Evolutionary conservation across 2,888 invertebrate species (phyloP).

Genomic region (Gryllus longicercus): DNA sequence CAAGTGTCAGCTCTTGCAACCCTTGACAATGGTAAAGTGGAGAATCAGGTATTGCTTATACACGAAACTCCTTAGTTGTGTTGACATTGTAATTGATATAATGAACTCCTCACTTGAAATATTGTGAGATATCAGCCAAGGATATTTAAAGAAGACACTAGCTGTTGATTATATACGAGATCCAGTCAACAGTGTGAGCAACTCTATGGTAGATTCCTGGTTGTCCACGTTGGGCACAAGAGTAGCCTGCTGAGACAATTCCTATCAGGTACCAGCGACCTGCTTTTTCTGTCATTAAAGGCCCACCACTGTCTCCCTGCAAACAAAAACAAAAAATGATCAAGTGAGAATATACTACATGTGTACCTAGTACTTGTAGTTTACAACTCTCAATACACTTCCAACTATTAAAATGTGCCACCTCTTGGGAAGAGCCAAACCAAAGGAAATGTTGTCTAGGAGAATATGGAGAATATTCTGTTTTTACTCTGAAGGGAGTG

Average conservation of each 20-base stretch:
- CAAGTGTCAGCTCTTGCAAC: no score
- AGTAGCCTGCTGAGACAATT: constrained; percentile 90
- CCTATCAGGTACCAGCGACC: constrained; percentile 88
- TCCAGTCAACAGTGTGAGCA: constrained; percentile 92
- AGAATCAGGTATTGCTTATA: no score
- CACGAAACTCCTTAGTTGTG: no score
- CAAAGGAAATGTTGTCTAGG: no score
- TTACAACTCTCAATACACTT: no score
- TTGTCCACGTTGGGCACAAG: constrained; percentile 88
- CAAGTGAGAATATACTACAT: not conserved
- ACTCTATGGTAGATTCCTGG: constrained; percentile 93
- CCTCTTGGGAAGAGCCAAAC: no score
- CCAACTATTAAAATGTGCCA: no score
- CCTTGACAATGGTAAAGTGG: no score
- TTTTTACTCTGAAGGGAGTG: no score
- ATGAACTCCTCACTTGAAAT: not conserved
- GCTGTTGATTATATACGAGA: constrained; percentile 62
- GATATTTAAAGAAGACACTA: constrained; percentile 34
- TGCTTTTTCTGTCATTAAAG: constrained; percentile 81
- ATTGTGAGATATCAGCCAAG: no score
- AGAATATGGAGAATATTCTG: no score
- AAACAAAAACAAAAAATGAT: constrained; percentile 38
- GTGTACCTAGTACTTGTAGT: not conserved
- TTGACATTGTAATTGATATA: no score
- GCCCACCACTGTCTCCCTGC: constrained; percentile 84